Base-by-base conservation (phyloP, 1,140 invertebrate species). In the Mizuhopecten yessoensis region DNA sequence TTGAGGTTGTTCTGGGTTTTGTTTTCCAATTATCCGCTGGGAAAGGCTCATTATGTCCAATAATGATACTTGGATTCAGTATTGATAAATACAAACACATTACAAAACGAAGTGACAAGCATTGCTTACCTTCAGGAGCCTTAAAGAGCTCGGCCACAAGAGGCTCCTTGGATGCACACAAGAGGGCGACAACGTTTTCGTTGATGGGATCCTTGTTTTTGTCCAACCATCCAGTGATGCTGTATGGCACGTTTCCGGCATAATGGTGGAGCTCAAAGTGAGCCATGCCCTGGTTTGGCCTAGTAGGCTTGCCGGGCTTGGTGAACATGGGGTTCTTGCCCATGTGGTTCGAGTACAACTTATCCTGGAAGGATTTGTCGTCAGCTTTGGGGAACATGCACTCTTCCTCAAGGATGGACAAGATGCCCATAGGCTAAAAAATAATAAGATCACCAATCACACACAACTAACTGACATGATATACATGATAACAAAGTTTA, bases 331-430 rank as follows among this genome's bases (percentile, higher is more conserved):
- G 98, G 96, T 99, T 99, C 97, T 99, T 99, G 97, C 99, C 99
- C 97, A 99, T 98, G 97, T 99, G 99, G 97, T 99, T 99, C 97
- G 98, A 98, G 97, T 98, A 99, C 97, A 99, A 97, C 97, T 99
- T 99, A 96, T 99, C 99, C 97, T 98, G 94, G 97, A 99, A 99
- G 95, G 99, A 99, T 97, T 98, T 98, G 97, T 99, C 99, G 94
- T 99, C 99, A 96, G 99, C 99, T 97, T 99, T 99, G 95, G 99
- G 99, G 98, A 99, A 99, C 99, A 99, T 99, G 98, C 99, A 99
- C 97, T 99, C 99, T 98, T 99, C 99, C 97, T 99, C 99, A 97
- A 99, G 98, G 97, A 99, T 99, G 97, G 99, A 99, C 96, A 99
- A 98, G 97, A 99, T 99, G 98, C 99, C 99, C 98, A 99, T 99